phyloP scores from a whole-genome alignment of 2,797 vertebrate genomes.

The Phoebastria nigripes region DNA sequence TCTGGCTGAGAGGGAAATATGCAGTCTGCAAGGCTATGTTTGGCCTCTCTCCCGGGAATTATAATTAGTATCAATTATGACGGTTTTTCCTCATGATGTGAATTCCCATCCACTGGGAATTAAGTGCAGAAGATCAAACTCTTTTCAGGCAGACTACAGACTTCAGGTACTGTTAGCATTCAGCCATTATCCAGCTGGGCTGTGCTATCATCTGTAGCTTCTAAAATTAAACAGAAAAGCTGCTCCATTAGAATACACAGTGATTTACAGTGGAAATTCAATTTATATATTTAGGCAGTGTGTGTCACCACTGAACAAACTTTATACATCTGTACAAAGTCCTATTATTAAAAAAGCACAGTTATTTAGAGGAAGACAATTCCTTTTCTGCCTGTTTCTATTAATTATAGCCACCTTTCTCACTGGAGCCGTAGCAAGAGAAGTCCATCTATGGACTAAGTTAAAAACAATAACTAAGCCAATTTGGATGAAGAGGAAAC shows the following conservation, averaged over 20 bases:
- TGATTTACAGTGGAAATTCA: background rate
- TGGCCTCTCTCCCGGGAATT: slow-evolving; percentile 22
- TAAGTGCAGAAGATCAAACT: background rate
- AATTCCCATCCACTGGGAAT: slow-evolving; percentile 11
- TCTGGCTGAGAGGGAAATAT: background rate
- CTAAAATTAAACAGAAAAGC: background rate
- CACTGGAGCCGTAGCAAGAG: background rate
- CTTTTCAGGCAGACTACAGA: background rate
- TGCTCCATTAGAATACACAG: background rate
- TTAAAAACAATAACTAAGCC: background rate
- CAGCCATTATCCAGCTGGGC: background rate
- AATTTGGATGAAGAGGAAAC: background rate
- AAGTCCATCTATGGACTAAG: background rate
- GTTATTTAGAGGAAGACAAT: background rate
- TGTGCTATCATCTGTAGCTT: background rate
- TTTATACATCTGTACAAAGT: background rate
- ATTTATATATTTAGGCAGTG: background rate
- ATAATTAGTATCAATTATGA: slow-evolving; percentile 36
- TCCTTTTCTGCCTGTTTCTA: background rate
- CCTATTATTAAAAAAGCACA: background rate
- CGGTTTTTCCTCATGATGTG: background rate
- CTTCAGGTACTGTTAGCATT: background rate
- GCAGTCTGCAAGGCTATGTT: background rate
- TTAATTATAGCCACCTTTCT: background rate
- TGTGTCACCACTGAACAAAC: background rate